Conservation (phyloP, 1,140 invertebrate species). For the Drosophila orosa region DNA sequence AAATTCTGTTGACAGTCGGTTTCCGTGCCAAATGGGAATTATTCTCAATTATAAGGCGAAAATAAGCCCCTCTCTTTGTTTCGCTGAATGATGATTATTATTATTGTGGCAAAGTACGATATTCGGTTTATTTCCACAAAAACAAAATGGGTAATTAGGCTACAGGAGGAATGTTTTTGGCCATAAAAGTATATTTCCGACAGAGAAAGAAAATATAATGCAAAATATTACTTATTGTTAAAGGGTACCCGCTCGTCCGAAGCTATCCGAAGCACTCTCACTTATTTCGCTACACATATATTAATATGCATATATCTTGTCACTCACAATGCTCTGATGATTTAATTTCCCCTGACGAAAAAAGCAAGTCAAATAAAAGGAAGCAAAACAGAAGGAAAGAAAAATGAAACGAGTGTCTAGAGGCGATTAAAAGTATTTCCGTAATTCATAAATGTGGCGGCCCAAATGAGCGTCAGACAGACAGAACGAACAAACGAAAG, state of each 20-base stretch:
- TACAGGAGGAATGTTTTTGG: neutral
- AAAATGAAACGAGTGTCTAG: conserved; percentile 41
- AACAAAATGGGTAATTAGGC: neutral
- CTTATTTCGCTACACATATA: neutral
- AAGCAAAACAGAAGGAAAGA: conserved; percentile 4
- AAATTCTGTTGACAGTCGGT: conserved; percentile 57
- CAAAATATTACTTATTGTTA: neutral
- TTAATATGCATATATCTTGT: conserved; percentile 50
- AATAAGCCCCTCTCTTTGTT: conserved; percentile 13
- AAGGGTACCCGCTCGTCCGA: neutral
- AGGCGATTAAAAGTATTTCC: conserved; percentile 67
- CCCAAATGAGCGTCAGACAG: conserved; percentile 25
- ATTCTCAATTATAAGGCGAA: conserved; percentile 44
- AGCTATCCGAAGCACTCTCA: neutral
- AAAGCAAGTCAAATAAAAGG: conserved; percentile 40
- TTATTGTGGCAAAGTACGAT: neutral
- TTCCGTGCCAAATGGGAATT: conserved; percentile 64
- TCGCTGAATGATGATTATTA: neutral
- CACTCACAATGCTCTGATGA: conserved; percentile 68
- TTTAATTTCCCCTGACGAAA: conserved; percentile 74
- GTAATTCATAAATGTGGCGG: conserved; percentile 62
- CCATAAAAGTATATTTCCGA: neutral
- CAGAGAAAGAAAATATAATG: neutral
- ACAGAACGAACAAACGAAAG: neutral
- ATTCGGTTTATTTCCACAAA: neutral